These are phyloP conservation scores for Embidobia sp. DNA, from an alignment of 2,888 invertebrate species.

Conservation along the genomic window DNA sequence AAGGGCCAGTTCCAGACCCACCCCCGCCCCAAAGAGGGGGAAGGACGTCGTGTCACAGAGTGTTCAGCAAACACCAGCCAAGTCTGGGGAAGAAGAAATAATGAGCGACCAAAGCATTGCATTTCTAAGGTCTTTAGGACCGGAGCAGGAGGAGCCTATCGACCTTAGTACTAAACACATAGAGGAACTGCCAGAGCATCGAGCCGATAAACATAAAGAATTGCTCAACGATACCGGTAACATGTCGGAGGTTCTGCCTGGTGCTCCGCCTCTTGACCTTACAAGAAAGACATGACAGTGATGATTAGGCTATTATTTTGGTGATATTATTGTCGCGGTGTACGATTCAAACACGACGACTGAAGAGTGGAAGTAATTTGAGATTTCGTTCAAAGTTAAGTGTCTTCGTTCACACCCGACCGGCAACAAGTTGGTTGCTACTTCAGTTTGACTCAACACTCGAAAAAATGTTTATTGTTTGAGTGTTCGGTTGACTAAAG, in stretches of 20 bases:
- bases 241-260: constrained; percentile 66
- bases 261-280: constrained; percentile 76
- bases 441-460: constrained; percentile 23
- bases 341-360: constrained; percentile 5
- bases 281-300: constrained; percentile 78
- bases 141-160: constrained; percentile 89
- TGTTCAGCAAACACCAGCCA: constrained; percentile 73
- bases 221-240: constrained; percentile 70
- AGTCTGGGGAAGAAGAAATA: constrained; percentile 75
- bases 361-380: constrained; percentile 9
- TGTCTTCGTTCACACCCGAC: background rate
- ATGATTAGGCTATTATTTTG: constrained; percentile 47
- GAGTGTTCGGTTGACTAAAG: background rate
- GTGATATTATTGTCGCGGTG: constrained; percentile 43
- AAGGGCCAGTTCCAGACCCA: background rate
- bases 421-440: constrained; percentile 1
- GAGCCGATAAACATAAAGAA: constrained; percentile 40
- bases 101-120: constrained; percentile 73
- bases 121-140: constrained; percentile 80
- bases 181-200: constrained; percentile 33
- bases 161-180: constrained; percentile 88
- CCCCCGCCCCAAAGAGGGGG: background rate
- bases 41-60: constrained; percentile 68
- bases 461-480: too few species aligned
- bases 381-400: constrained; percentile 12